Evolutionary conservation across 1,140 invertebrate genomes (phyloP).

Genomic region (Cyclargus thomasi): DNA sequence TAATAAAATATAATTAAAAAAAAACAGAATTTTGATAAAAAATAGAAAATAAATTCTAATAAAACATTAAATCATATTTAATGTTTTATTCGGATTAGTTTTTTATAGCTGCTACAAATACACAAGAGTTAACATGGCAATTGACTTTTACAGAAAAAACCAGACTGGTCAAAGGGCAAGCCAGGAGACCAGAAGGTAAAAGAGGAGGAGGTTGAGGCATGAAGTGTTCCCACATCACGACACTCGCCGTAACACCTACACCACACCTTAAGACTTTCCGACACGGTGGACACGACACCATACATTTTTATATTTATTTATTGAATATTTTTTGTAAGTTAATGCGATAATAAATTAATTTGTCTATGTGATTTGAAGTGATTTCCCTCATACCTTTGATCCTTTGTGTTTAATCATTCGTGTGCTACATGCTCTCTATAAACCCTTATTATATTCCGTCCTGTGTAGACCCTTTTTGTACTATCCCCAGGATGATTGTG

Average conservation of each 20-base stretch:
- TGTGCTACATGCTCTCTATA: too few species aligned
- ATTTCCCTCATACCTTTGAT: conserved; percentile 26
- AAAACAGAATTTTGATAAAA: too few species aligned
- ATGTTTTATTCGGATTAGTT: too few species aligned
- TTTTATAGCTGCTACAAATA: too few species aligned
- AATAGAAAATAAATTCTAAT: too few species aligned
- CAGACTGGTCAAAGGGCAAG: conserved; percentile 92
- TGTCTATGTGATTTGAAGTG: conserved; percentile 52
- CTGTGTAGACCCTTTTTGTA: background rate
- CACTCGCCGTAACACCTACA: conserved; percentile 34
- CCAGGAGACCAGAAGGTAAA: conserved; percentile 91
- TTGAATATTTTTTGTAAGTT: conserved; percentile 71
- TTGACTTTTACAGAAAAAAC: conserved; percentile 85
- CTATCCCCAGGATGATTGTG: background rate
- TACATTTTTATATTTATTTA: conserved; percentile 65
- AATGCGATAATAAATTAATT: conserved; percentile 66
- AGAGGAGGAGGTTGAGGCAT: conserved; percentile 88
- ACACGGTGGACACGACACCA: conserved; percentile 42
- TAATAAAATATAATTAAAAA: too few species aligned
- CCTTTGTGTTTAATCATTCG: conserved; percentile 8
- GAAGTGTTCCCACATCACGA: conserved; percentile 70
- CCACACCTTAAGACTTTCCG: conserved; percentile 19
- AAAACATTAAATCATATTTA: too few species aligned
- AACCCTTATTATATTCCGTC: background rate
- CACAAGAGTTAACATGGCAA: conserved; percentile 29